These are phyloP conservation scores for Gari tellinella DNA, from an alignment of 2,888 invertebrate species.

Conservation along the genomic window DNA sequence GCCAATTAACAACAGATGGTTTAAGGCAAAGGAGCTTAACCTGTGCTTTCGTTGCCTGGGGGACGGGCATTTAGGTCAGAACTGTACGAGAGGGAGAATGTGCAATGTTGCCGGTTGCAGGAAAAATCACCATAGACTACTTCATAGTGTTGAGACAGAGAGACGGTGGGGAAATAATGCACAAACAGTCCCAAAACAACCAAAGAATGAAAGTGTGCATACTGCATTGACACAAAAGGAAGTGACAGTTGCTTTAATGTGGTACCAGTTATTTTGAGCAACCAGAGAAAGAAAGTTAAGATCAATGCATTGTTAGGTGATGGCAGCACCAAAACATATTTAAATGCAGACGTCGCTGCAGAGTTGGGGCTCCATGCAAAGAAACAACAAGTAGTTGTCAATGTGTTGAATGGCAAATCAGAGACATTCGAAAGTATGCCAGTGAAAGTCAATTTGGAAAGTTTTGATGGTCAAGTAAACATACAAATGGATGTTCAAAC, in stretches of 20 bases:
- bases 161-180: no score
- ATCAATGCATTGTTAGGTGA: constrained; percentile 57
- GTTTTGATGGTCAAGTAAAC: constrained; percentile 10
- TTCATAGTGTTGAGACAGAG: constrained; percentile 15
- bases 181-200: neutral
- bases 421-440: constrained; percentile 36
- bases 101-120: constrained; percentile 4
- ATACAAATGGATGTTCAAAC: constrained; percentile 10
- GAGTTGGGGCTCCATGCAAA: constrained; percentile 34
- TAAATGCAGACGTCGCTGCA: constrained; percentile 43
- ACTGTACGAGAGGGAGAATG: constrained; percentile 1
- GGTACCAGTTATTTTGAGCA: constrained; percentile 26
- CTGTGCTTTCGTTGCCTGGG: constrained; percentile 35
- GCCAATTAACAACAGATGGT: constrained; percentile 13
- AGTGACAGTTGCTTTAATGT: constrained; percentile 7
- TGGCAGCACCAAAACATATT: constrained; percentile 55
- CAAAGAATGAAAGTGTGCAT: no score
- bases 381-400: constrained; percentile 19
- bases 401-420: constrained; percentile 30
- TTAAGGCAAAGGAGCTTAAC: constrained; percentile 16
- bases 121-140: constrained; percentile 22
- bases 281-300: constrained; percentile 3
- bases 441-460: constrained; percentile 19
- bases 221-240: neutral
- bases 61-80: constrained; percentile 15